These are phyloP conservation scores for Lophius piscatorius DNA, from an alignment of 2,113 vertebrate species.

Conservation along the genomic window DNA sequence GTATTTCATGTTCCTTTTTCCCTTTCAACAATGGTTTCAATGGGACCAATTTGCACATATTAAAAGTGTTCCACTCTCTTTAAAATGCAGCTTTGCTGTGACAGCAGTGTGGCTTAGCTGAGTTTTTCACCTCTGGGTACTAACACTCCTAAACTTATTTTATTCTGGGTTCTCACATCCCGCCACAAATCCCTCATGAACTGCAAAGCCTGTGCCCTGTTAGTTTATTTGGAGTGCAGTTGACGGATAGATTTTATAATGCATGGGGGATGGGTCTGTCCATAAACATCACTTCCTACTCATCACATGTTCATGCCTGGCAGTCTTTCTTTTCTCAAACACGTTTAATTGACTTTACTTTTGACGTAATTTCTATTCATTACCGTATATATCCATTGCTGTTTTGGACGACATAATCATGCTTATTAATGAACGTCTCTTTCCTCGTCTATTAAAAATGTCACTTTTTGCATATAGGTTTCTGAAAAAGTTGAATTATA, in stretches of 20 bases:
- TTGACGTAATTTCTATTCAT: background rate
- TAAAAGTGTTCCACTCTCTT: constrained; percentile 47
- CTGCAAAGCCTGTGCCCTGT: constrained; percentile 27
- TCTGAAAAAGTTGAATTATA: background rate
- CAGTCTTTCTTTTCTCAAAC: constrained; percentile 8
- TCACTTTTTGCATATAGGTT: background rate
- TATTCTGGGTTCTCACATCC: constrained; percentile 52
- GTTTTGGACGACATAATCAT: background rate
- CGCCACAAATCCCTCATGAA: constrained; percentile 41
- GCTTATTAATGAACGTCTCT: background rate
- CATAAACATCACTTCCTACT: constrained; percentile 1
- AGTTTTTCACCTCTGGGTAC: constrained; percentile 63
- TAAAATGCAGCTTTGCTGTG: constrained; percentile 43
- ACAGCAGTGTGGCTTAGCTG: constrained; percentile 38
- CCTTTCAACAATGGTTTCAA: constrained; percentile 59
- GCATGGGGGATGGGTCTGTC: constrained; percentile 25
- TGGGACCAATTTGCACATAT: constrained; percentile 73
- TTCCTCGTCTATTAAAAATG: background rate
- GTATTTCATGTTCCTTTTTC: constrained; percentile 30
- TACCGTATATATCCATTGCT: background rate
- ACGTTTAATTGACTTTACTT: background rate
- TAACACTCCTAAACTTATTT: constrained; percentile 43
- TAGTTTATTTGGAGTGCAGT: constrained; percentile 39
- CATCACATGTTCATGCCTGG: too few relatives aligned
- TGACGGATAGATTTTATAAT: constrained; percentile 23